These are phyloP conservation scores for Trichomalopsis sarcophagae DNA, from an alignment of 1,140 invertebrate genomes.

Conservation along the genomic window DNA sequence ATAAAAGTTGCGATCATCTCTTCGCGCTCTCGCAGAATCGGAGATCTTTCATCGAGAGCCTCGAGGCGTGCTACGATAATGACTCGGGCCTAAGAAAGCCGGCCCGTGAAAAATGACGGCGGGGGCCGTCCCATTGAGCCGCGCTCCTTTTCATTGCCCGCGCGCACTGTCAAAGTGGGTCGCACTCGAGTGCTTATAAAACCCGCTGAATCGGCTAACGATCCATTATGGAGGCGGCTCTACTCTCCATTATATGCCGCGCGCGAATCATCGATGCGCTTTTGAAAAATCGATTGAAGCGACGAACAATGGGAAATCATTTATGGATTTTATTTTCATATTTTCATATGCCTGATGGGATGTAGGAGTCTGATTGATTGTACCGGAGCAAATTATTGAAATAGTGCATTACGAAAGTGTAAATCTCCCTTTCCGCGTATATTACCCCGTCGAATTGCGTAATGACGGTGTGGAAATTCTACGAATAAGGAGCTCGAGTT, in stretches of 20 bases:
- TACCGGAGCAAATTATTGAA: too few relatives aligned
- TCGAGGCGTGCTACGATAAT: neutral
- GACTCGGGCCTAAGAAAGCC: neutral
- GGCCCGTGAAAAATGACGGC: neutral
- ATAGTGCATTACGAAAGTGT: too few relatives aligned
- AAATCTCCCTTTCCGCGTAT: too few relatives aligned
- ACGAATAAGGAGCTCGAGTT: too few relatives aligned
- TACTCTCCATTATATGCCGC: constrained; percentile 12
- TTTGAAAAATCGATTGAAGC: neutral
- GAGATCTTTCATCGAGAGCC: neutral
- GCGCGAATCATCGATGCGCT: neutral
- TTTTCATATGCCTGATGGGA: too few relatives aligned
- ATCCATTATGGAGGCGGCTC: constrained; percentile 18
- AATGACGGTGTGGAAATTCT: too few relatives aligned
- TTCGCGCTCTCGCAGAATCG: neutral
- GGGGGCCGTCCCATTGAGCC: neutral
- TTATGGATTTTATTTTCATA: too few relatives aligned
- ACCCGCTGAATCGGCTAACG: neutral
- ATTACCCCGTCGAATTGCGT: too few relatives aligned
- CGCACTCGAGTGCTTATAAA: neutral
- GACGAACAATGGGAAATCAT: neutral
- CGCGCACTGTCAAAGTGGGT: neutral
- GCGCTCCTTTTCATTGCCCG: neutral
- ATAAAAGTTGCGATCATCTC: neutral
- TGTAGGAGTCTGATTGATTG: too few relatives aligned